Conservation (phyloP, 2,888 invertebrate species). For the Phengaris arion region DNA sequence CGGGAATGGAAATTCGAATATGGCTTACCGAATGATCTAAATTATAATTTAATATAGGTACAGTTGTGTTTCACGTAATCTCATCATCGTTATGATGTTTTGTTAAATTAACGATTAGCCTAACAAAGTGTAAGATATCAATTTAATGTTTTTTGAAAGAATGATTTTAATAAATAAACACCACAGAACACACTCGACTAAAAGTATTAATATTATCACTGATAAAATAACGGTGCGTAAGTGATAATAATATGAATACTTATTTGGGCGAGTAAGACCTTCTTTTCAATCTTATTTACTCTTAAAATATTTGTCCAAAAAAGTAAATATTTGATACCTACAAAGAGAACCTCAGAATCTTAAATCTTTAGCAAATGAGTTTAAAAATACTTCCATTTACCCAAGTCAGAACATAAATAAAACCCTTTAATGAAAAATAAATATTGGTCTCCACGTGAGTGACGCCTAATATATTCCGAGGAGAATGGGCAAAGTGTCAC, state of each 20-base stretch:
- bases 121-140: background rate
- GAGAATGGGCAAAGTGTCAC: constrained; percentile 61
- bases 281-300: too few relatives aligned
- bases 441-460: constrained; percentile 37
- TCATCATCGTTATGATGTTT: background rate
- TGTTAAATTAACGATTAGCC: background rate
- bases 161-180: too few relatives aligned
- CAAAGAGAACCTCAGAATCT: too few relatives aligned
- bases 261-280: too few relatives aligned
- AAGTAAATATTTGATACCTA: too few relatives aligned
- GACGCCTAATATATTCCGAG: constrained; percentile 65
- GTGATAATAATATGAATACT: too few relatives aligned
- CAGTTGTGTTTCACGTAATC: background rate
- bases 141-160: background rate
- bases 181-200: too few relatives aligned
- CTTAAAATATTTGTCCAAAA: too few relatives aligned
- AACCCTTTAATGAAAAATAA: constrained; percentile 24
- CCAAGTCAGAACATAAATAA: background rate
- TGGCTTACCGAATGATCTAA: constrained; percentile 19
- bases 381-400: background rate
- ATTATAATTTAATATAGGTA: constrained; percentile 14
- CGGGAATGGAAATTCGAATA: constrained; percentile 20
- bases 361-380: background rate
- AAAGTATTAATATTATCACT: too few relatives aligned
- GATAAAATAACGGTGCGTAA: too few relatives aligned